These are phyloP conservation scores for Branchinecta sandiegonensis DNA, from an alignment of 2,888 invertebrate genomes.

Conservation along the genomic window DNA sequence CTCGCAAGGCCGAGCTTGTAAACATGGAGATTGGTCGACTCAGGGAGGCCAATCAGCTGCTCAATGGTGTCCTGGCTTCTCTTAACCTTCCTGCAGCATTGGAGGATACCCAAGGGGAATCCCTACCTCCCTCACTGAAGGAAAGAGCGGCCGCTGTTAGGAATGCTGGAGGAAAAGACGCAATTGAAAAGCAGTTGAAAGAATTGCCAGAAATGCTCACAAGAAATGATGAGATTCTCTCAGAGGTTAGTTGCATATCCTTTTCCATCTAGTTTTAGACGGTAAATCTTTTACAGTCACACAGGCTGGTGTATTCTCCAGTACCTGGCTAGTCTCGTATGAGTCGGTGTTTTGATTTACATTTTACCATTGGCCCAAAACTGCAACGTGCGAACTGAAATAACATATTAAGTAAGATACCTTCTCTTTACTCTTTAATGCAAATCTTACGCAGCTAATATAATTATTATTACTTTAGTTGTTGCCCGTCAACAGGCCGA, in stretches of 20 bases:
- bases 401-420: too few species aligned
- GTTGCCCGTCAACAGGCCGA: too few species aligned
- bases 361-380: too few species aligned
- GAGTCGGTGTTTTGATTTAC: too few species aligned
- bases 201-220: slow-evolving; percentile 80
- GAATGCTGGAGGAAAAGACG: slow-evolving; percentile 57
- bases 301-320: too few species aligned
- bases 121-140: slow-evolving; percentile 72
- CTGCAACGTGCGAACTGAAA: too few species aligned
- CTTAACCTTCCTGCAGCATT: slow-evolving; percentile 93
- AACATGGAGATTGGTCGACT: slow-evolving; percentile 69
- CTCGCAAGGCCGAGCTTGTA: slow-evolving; percentile 70
- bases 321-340: too few species aligned
- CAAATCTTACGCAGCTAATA: too few species aligned
- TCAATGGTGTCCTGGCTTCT: slow-evolving; percentile 81
- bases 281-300: too few species aligned
- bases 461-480: too few species aligned
- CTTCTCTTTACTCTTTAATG: too few species aligned
- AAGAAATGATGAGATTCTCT: slow-evolving; percentile 83
- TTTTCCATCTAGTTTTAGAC: too few species aligned
- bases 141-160: slow-evolving; percentile 68
- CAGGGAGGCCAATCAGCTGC: slow-evolving; percentile 73
- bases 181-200: slow-evolving; percentile 54
- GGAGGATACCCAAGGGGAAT: slow-evolving; percentile 54
- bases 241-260: slow-evolving; percentile 48